phyloP scores from a whole-genome alignment of 1,140 invertebrate species.

The Geopemphigus sp. region DNA sequence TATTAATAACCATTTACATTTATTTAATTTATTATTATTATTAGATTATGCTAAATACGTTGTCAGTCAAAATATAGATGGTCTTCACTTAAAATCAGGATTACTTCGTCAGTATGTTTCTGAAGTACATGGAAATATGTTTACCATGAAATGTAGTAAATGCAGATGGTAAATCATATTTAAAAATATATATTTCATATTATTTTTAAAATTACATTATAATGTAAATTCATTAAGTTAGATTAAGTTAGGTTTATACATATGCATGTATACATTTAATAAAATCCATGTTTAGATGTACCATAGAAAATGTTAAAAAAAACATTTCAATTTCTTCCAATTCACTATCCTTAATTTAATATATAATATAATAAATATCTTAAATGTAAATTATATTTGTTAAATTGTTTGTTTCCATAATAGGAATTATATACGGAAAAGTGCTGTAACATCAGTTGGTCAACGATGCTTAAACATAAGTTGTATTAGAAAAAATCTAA shows the following conservation, averaged over 20 bases:
- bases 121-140: slow-evolving; percentile 98
- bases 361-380: too few species aligned
- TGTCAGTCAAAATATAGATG: slow-evolving; percentile 97
- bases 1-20: too few species aligned
- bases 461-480: slow-evolving; percentile 79
- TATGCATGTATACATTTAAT: too few species aligned
- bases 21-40: neutral
- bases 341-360: too few species aligned
- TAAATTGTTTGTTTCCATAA: slow-evolving; percentile 53
- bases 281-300: too few species aligned
- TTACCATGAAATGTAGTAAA: slow-evolving; percentile 87
- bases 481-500: slow-evolving; percentile 65
- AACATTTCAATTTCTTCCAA: too few species aligned
- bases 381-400: too few species aligned
- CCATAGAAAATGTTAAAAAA: too few species aligned
- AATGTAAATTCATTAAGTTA: too few species aligned
- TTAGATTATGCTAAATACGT: slow-evolving; percentile 77
- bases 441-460: slow-evolving; percentile 83
- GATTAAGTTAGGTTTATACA: too few species aligned
- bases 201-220: too few species aligned
- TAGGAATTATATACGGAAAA: slow-evolving; percentile 79
- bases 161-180: slow-evolving; percentile 74
- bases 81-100: slow-evolving; percentile 89
- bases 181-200: too few species aligned
- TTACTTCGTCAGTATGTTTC: slow-evolving; percentile 75